These are phyloP conservation scores for Parotia lawesii DNA, from an alignment of 2,113 vertebrate genomes.

Conservation along the genomic window DNA sequence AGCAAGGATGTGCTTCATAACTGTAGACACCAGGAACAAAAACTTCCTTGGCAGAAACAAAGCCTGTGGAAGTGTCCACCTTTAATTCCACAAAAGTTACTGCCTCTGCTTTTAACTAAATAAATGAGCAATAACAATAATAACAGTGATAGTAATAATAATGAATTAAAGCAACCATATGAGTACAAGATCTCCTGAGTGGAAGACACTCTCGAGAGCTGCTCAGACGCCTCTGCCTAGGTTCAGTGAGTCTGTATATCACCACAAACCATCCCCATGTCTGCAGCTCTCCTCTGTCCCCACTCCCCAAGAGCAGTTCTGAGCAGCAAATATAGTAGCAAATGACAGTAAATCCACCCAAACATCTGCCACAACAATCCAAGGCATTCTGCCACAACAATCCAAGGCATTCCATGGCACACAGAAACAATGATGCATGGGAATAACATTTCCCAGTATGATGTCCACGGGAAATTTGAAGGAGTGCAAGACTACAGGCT, in stretches of 20 bases:
- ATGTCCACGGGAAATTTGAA: background rate
- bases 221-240: background rate
- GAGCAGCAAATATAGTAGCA: background rate
- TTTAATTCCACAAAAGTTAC: background rate
- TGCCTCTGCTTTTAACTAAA: background rate
- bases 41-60: background rate
- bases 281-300: background rate
- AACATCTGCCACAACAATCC: background rate
- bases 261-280: accelerated
- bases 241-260: background rate
- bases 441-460: background rate
- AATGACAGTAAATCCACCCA: background rate
- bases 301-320: background rate
- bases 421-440: too few species aligned
- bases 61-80: background rate
- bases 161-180: background rate
- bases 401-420: accelerated
- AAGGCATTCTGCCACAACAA: background rate
- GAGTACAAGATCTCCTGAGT: background rate
- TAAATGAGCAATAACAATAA: background rate
- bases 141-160: background rate
- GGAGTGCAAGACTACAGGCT: background rate
- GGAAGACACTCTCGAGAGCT: background rate
- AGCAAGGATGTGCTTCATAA: background rate
- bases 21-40: background rate